phyloP scores from a whole-genome alignment of 2,888 invertebrate genomes.

The Galerucella pusilla region DNA sequence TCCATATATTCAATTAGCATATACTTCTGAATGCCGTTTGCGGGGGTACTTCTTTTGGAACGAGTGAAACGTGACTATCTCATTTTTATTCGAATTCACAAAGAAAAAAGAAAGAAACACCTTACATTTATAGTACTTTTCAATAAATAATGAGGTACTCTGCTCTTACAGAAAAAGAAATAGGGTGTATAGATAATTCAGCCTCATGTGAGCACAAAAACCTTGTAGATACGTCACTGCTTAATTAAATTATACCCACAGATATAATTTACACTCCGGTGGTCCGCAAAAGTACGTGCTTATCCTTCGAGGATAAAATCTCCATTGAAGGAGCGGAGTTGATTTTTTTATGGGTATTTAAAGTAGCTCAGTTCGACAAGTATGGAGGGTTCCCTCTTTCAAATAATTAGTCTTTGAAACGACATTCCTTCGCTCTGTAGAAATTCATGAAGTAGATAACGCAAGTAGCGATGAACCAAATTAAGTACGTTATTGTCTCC shows the following conservation, averaged over 20 bases:
- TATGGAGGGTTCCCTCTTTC: constrained; percentile 19
- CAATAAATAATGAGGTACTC: no score
- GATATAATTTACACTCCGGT: constrained; percentile 56
- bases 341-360: constrained; percentile 27
- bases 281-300: constrained; percentile 48
- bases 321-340: constrained; percentile 19
- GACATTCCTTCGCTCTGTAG: constrained; percentile 19
- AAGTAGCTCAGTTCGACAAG: constrained; percentile 24
- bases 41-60: no score
- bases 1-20: no score
- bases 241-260: constrained; percentile 42
- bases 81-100: no score
- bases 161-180: no score
- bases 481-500: constrained; percentile 18
- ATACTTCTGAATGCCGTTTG: no score
- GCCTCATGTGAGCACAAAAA: neutral
- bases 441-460: constrained; percentile 23
- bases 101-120: no score
- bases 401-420: constrained; percentile 25
- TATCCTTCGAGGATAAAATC: constrained; percentile 30
- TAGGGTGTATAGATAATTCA: no score
- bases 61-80: no score
- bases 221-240: neutral
- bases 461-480: constrained; percentile 14
- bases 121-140: no score